Base-by-base conservation (phyloP, 2,113 vertebrate genomes). In the Hyperopisus bebe region DNA sequence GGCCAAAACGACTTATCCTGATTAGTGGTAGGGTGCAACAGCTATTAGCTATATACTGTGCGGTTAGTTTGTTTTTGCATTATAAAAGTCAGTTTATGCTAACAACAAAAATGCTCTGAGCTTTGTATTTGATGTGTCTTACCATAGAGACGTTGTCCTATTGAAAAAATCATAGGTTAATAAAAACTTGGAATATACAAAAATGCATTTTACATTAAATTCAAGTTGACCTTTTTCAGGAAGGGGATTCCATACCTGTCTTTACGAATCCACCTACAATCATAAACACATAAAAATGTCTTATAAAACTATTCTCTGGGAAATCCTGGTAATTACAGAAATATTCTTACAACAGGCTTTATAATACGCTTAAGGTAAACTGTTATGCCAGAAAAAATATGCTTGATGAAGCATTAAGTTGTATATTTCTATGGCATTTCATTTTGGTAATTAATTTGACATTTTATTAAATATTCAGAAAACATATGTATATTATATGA, bases 181-280 rank as follows among this genome's bases (percentile, higher is more conserved):
- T 39, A 74, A 51, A 31, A 48, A 86, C 55, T 48, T 9, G 50
- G 89, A 90, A 89, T 58, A n/a, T 21, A 74, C 77, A 89, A 42
- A 87, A 86, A 66, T 84, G 77, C 77, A 47, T 47, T 84, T n/a
- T n/a, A 42, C 89, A 90, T 91, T 87, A 35, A 11, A 48, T 77
- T 88, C 39, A 51, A 10, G 31, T 19, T 39, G 39, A 39, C 83
- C 15, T 84, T 84, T 53, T 70, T 86, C 42, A 48, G 82, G 51
- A 89, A 85, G 77, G 31, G 7, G 0, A 66, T 13, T 46, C 82
- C 77, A 5, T 94, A 94, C 93, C 93, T 93, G 93, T 92, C 77
- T 94, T 94, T 19, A 94, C 50, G 89, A 94, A 94, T 89, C 88
- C 92, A 90, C 93, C 93, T 94, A 91, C 82, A 93, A 91, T 35